Evolutionary conservation across 2,113 vertebrate species (phyloP).

Genomic region (Ifrita kowaldi): DNA sequence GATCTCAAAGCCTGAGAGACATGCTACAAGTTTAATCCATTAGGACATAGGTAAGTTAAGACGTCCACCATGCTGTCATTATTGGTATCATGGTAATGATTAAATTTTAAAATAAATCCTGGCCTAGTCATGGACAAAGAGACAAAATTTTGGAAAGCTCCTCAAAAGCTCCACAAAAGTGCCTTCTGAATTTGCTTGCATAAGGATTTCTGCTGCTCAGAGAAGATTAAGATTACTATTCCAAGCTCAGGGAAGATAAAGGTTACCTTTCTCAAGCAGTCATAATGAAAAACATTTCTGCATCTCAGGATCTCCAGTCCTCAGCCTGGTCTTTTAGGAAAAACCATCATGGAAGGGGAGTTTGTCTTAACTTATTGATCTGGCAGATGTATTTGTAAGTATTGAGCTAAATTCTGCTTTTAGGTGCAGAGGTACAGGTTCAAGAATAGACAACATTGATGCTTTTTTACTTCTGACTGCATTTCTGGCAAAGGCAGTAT

Average conservation of each 20-base stretch:
- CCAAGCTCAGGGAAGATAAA: neutral
- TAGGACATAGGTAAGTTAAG: neutral
- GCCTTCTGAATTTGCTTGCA: neutral
- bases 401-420: neutral
- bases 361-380: neutral
- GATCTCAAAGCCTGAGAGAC: neutral
- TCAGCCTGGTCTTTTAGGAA: neutral
- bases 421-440: neutral
- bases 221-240: neutral
- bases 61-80: neutral
- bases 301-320: neutral
- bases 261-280: neutral
- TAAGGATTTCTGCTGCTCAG: neutral
- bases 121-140: neutral
- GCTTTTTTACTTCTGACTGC: neutral
- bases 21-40: neutral
- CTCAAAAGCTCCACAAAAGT: neutral
- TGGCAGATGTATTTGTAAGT: neutral
- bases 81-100: neutral
- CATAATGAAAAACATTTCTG: rapidly evolving
- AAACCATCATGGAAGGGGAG: neutral
- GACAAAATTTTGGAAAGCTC: neutral
- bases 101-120: neutral
- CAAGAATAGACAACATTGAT: neutral
- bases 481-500: neutral